These are phyloP conservation scores for Epinotia bilunana DNA, from an alignment of 2,888 invertebrate species.

Conservation along the genomic window DNA sequence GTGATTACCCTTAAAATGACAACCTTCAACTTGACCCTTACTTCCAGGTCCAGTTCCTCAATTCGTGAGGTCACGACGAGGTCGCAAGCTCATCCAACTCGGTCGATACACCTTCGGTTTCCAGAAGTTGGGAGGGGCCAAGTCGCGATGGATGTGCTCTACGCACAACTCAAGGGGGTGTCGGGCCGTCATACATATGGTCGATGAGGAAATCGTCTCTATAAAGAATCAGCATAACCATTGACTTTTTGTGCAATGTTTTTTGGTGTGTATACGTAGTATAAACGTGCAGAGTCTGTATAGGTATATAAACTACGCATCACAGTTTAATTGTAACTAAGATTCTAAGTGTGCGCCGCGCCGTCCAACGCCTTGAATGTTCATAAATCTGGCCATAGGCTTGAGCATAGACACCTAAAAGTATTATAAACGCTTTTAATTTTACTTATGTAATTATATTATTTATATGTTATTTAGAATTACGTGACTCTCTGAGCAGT, in stretches of 20 bases:
- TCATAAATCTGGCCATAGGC: no score
- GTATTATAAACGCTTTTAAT: no score
- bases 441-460: no score
- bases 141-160: slow-evolving; percentile 50
- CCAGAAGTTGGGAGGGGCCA: slow-evolving; percentile 41
- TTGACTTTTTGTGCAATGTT: slow-evolving; percentile 4
- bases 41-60: slow-evolving; percentile 30
- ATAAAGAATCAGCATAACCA: slow-evolving; percentile 50
- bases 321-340: background rate
- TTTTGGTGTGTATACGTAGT: no score
- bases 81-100: slow-evolving; percentile 35
- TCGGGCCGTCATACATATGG: slow-evolving; percentile 49
- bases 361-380: no score
- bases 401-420: no score
- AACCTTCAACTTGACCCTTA: background rate
- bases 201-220: slow-evolving; percentile 46
- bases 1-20: background rate
- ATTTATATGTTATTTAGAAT: no score
- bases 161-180: slow-evolving; percentile 50
- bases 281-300: no score
- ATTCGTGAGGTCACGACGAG: slow-evolving; percentile 39
- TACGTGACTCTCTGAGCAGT: no score
- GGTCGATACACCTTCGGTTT: slow-evolving; percentile 47
- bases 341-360: no score
- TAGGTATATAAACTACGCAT: background rate